These are phyloP conservation scores for Pristionchus mayeri DNA, from an alignment of 2,888 invertebrate genomes.

Conservation along the genomic window DNA sequence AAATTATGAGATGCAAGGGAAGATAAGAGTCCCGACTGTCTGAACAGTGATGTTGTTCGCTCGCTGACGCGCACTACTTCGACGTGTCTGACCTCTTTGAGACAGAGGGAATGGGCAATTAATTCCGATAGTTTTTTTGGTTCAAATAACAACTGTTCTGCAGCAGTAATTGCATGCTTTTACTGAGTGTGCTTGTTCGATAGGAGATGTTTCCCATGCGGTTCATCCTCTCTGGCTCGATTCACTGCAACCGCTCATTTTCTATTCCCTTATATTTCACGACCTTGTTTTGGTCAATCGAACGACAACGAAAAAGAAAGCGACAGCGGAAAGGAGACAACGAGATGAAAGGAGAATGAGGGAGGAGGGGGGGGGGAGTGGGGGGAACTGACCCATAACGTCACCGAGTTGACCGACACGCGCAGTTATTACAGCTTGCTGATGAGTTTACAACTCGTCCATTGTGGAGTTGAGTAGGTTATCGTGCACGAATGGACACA, in stretches of 20 bases:
- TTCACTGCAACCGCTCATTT: background rate
- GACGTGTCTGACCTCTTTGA: too few relatives aligned
- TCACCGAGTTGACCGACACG: background rate
- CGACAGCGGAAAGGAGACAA: background rate
- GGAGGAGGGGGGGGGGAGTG: background rate
- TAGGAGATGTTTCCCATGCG: background rate
- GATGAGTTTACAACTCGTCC: background rate
- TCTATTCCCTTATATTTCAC: conserved; percentile 11
- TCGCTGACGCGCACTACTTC: too few relatives aligned
- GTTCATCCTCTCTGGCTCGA: background rate
- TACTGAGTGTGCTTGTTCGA: too few relatives aligned
- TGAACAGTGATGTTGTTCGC: too few relatives aligned
- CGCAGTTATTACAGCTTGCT: conserved; percentile 21
- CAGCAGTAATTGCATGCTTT: too few relatives aligned
- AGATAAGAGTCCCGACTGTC: background rate
- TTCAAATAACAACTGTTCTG: too few relatives aligned
- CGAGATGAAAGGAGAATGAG: background rate
- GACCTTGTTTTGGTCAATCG: conserved; percentile 26
- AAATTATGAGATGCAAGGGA: background rate
- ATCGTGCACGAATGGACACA: background rate
- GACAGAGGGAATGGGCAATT: too few relatives aligned
- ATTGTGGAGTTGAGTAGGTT: background rate
- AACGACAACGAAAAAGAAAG: conserved; percentile 20
- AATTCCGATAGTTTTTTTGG: too few relatives aligned
- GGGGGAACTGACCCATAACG: conserved; percentile 26